These are phyloP conservation scores for Athalia circularis DNA, from an alignment of 2,888 invertebrate species.

Conservation along the genomic window DNA sequence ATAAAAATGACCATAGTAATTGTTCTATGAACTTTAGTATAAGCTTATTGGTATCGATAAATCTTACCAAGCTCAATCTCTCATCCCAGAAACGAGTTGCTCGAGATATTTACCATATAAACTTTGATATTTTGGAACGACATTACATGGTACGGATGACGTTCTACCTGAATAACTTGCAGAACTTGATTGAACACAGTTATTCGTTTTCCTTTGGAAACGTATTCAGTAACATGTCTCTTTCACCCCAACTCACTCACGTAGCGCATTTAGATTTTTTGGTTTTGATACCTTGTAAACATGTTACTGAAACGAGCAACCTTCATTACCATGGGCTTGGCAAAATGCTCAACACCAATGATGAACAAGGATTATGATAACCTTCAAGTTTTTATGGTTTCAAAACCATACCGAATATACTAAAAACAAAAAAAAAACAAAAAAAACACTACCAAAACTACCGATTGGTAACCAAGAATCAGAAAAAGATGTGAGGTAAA, in stretches of 20 bases:
- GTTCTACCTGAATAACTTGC: slow-evolving; percentile 2
- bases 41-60: slow-evolving; percentile 23
- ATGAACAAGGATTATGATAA: background rate
- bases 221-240: background rate
- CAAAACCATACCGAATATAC: too few relatives aligned
- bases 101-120: slow-evolving; percentile 12
- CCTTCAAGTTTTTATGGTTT: background rate
- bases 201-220: background rate
- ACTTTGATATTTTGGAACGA: slow-evolving; percentile 7
- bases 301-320: slow-evolving; percentile 22
- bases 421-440: too few relatives aligned
- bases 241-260: background rate
- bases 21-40: slow-evolving; percentile 16
- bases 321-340: slow-evolving; percentile 3
- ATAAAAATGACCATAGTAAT: slow-evolving; percentile 13
- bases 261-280: background rate
- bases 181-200: slow-evolving; percentile 5
- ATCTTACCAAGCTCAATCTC: slow-evolving; percentile 31
- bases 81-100: slow-evolving; percentile 32
- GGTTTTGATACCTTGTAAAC: slow-evolving; percentile 13
- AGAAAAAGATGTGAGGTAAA: background rate
- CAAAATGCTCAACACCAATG: slow-evolving; percentile 12
- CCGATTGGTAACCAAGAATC: background rate
- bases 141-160: slow-evolving; percentile 15
- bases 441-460: too few relatives aligned